Conservation (phyloP, 2,888 invertebrate genomes). For the Erebia ligea region DNA sequence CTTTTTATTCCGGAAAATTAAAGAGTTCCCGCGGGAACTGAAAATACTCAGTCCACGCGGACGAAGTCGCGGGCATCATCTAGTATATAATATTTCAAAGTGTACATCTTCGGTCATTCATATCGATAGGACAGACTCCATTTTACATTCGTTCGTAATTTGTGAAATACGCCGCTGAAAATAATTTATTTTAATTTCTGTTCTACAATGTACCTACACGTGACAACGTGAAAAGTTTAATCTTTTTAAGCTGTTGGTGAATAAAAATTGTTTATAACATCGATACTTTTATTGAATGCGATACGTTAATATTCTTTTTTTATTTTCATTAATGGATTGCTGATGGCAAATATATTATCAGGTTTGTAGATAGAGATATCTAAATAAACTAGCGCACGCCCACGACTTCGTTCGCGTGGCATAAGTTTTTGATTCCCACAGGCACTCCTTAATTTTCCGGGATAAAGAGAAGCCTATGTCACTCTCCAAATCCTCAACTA, state of each 20-base stretch:
- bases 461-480: no score
- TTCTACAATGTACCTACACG: slow-evolving; percentile 27
- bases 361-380: no score
- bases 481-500: no score
- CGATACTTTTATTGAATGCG: slow-evolving; percentile 1
- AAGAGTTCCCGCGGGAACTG: no score
- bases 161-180: slow-evolving; percentile 37
- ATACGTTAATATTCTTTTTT: not conserved
- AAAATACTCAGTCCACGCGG: no score
- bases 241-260: slow-evolving; percentile 8
- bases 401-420: no score
- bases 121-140: slow-evolving; percentile 27
- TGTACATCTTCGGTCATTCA: not conserved
- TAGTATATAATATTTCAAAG: no score
- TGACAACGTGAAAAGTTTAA: slow-evolving; percentile 23
- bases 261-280: slow-evolving; percentile 12
- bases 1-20: no score
- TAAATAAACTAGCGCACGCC: no score
- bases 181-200: slow-evolving; percentile 32
- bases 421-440: no score
- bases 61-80: no score
- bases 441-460: no score
- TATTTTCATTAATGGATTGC: not conserved
- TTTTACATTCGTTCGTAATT: slow-evolving; percentile 51
- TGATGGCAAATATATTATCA: not conserved